These are phyloP conservation scores for Drosophila setosimentum DNA, from an alignment of 2,888 invertebrate species.

Conservation along the genomic window DNA sequence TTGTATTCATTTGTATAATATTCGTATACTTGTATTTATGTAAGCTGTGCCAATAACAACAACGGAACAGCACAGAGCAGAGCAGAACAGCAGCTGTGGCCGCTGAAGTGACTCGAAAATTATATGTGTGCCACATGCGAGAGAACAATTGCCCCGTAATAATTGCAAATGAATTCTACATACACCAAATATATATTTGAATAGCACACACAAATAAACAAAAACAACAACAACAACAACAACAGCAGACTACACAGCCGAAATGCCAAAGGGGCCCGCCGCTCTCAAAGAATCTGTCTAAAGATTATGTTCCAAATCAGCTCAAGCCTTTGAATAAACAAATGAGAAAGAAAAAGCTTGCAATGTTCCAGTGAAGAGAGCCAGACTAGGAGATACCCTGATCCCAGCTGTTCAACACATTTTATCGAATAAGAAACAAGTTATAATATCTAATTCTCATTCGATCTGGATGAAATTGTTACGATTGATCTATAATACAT, in stretches of 20 bases:
- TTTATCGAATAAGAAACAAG: neutral
- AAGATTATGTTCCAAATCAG: neutral
- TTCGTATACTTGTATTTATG: slow-evolving; percentile 43
- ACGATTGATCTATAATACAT: neutral
- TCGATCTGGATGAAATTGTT: neutral
- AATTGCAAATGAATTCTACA: slow-evolving; percentile 28
- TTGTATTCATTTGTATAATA: slow-evolving; percentile 18
- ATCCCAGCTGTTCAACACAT: neutral
- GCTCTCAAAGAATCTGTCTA: neutral
- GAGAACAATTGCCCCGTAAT: slow-evolving; percentile 37
- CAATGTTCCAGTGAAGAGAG: neutral
- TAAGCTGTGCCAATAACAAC: slow-evolving; percentile 60
- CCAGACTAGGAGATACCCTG: neutral
- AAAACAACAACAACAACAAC: too few species aligned
- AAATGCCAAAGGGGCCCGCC: neutral
- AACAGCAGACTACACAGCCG: neutral
- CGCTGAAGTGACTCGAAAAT: slow-evolving; percentile 31
- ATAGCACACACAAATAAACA: neutral
- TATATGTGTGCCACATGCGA: slow-evolving; percentile 8
- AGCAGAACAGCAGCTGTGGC: slow-evolving; percentile 20
- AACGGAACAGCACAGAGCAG: neutral
- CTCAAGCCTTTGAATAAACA: neutral
- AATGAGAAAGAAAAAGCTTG: neutral
- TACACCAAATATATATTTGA: slow-evolving; percentile 9
- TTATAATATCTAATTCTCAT: neutral